Conservation (phyloP, 2,888 invertebrate species). For the Prenolepis imparis region DNA sequence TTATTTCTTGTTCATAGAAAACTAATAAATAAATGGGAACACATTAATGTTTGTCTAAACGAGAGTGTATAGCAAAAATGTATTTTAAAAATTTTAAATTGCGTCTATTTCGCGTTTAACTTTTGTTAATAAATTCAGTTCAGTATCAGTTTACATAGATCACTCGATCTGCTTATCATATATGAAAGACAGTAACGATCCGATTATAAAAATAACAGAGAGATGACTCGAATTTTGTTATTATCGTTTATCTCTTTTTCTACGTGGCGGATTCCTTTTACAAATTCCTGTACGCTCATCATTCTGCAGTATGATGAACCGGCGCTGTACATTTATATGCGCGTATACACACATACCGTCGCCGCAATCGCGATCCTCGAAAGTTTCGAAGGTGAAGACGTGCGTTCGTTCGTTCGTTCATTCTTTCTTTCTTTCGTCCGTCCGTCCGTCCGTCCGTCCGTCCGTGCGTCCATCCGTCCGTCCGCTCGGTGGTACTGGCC, state of each 20-base stretch:
- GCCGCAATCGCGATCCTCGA: conserved; percentile 78
- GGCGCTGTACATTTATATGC: conserved; percentile 18
- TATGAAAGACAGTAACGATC: not conserved
- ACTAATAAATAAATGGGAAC: not conserved
- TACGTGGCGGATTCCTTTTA: conserved; percentile 64
- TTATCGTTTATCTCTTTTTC: conserved; percentile 75
- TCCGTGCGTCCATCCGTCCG: conserved; percentile 50
- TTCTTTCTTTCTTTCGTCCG: conserved; percentile 55
- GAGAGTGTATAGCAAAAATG: not conserved
- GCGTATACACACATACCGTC: conserved; percentile 58
- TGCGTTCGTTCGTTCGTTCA: conserved; percentile 79
- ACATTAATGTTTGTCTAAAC: not conserved
- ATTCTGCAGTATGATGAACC: conserved; percentile 67
- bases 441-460: conserved; percentile 64
- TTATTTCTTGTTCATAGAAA: not conserved
- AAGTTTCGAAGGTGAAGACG: conserved; percentile 82
- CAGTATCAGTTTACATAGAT: not conserved
- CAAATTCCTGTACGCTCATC: conserved; percentile 67
- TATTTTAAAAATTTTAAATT: not conserved
- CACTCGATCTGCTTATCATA: not conserved
- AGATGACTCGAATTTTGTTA: conserved; percentile 60
- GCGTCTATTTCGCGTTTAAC: not conserved
- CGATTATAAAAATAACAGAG: conserved; percentile 45
- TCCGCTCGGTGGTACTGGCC: conserved; percentile 85
- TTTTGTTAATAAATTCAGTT: not conserved